phyloP scores from a whole-genome alignment of 2,797 vertebrate genomes.

The Pipistrellus pipistrellus region DNA sequence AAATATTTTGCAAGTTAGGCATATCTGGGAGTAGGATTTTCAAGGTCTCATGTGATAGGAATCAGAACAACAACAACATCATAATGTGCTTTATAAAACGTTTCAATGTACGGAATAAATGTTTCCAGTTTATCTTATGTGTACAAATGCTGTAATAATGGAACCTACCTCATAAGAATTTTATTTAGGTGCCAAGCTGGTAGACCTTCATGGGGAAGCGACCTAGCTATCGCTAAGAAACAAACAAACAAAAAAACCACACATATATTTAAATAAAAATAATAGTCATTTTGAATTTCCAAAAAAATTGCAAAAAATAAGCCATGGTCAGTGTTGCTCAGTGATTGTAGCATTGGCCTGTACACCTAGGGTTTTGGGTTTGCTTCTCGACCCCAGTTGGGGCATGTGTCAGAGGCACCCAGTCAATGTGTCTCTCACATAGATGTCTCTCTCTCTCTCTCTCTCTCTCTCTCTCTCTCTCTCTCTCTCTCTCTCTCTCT shows the following conservation, averaged over 20 bases:
- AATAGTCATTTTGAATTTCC: background rate
- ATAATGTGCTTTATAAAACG: background rate
- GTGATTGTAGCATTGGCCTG: too few species aligned
- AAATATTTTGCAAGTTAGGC: constrained; percentile 35
- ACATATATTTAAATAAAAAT: background rate
- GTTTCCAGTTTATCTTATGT: background rate
- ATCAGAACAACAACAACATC: background rate
- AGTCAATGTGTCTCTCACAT: too few species aligned
- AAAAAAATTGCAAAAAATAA: background rate
- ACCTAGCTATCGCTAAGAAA: background rate
- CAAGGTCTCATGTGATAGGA: background rate
- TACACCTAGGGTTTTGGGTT: too few species aligned
- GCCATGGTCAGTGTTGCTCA: too few species aligned
- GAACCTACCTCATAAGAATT: background rate
- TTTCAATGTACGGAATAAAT: constrained; percentile 5
- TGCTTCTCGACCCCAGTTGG: too few species aligned
- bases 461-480: too few species aligned
- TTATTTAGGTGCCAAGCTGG: background rate
- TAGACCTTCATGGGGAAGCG: background rate
- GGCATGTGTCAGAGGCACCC: too few species aligned
- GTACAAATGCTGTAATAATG: background rate
- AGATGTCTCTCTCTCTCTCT: too few species aligned
- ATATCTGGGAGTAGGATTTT: background rate
- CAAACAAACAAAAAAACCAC: background rate
- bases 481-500: too few species aligned